A percentile compares a stretch with the other conserved stretches of the same genome.
Evolutionary conservation across 2,888 invertebrate species (phyloP).

Genomic region (Apamea anceps): DNA sequence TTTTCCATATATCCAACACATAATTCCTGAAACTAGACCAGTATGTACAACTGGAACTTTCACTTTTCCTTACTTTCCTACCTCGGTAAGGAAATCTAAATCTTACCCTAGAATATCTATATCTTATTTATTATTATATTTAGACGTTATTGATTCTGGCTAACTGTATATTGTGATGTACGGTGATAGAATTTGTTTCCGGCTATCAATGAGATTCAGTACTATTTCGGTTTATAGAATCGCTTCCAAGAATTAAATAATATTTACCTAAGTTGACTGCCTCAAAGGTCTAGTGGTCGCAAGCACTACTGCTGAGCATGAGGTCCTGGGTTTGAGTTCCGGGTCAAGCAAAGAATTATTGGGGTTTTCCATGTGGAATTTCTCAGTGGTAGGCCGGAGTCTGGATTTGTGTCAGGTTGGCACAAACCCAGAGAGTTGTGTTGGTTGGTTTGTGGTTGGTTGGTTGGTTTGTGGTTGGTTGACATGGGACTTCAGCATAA

Average conservation of each 20-base stretch:
- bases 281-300: too few relatives aligned
- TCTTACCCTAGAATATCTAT: neutral
- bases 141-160: slow-evolving; percentile 2
- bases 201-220: neutral
- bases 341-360: neutral
- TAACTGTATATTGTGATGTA: slow-evolving; percentile 9
- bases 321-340: too few relatives aligned
- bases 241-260: neutral
- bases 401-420: too few relatives aligned
- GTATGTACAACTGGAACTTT: slow-evolving; percentile 28
- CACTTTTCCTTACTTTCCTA: slow-evolving; percentile 38
- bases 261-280: neutral
- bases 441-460: too few relatives aligned
- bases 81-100: slow-evolving; percentile 22
- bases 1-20: neutral
- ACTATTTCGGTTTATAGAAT: neutral
- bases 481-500: too few relatives aligned
- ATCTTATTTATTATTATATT: slow-evolving; percentile 5
- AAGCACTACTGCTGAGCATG: too few relatives aligned
- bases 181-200: slow-evolving; percentile 15
- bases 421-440: too few relatives aligned
- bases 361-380: too few relatives aligned
- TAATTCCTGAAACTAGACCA: slow-evolving; percentile 22
- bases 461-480: too few relatives aligned
- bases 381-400: too few relatives aligned